Percentiles rank a stretch among this genome's conserved stretches.
Conservation (phyloP, 2,888 invertebrate species). For the Hyppa rectilinea region DNA sequence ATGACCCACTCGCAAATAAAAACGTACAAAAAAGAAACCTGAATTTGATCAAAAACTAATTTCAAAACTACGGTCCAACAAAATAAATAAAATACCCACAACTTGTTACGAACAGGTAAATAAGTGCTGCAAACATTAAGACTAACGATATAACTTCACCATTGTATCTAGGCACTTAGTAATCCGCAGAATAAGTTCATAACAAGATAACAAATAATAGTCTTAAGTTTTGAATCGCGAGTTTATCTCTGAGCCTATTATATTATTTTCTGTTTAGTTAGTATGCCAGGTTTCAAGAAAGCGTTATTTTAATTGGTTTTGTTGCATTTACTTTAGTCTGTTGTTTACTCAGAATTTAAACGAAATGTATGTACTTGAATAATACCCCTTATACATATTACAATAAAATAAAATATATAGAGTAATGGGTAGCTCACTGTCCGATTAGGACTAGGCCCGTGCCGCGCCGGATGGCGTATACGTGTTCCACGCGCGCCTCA, state of each 20-base stretch:
- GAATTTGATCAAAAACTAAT: neutral
- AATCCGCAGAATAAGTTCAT: conserved; percentile 45
- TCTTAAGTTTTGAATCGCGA: conserved; percentile 24
- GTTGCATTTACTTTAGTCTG: neutral
- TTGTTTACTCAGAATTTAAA: neutral
- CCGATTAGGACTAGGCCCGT: too few species aligned
- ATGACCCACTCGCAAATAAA: too few species aligned
- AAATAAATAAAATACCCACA: conserved; percentile 33
- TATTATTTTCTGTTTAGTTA: conserved; percentile 24
- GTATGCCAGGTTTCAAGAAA: neutral
- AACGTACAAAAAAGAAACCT: too few species aligned
- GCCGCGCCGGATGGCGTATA: too few species aligned
- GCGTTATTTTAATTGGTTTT: neutral
- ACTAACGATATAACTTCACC: conserved; percentile 42
- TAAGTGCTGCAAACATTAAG: conserved; percentile 31
- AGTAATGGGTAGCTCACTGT: too few species aligned
- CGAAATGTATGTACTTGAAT: neutral
- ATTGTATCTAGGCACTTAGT: conserved; percentile 39
- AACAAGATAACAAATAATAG: conserved; percentile 45
- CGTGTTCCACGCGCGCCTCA: too few species aligned
- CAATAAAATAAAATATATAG: too few species aligned
- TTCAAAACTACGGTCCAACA: conserved; percentile 6
- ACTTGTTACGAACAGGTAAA: conserved; percentile 32
- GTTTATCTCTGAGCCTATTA: conserved; percentile 23
- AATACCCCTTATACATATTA: neutral